Evolutionary conservation across 2,113 vertebrate genomes (phyloP).

Genomic region (Corythoichthys intestinalis): DNA sequence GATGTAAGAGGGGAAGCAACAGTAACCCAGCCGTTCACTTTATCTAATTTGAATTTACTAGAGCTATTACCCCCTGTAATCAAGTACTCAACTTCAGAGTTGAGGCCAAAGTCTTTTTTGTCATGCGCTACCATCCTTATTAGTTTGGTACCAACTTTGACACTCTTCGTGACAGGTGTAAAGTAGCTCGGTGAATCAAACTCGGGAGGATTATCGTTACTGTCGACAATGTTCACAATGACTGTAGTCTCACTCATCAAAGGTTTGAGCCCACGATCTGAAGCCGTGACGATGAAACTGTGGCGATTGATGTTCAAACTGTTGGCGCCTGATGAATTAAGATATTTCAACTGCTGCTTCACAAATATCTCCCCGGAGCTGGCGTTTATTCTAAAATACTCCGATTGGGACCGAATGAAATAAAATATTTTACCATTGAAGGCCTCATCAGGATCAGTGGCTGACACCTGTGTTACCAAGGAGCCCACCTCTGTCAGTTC

Average conservation of each 20-base stretch:
- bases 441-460: conserved; percentile 85
- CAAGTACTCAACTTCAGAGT: conserved; percentile 88
- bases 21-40: conserved; percentile 83
- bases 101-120: conserved; percentile 90
- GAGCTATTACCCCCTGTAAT: conserved; percentile 78
- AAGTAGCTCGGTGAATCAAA: conserved; percentile 81
- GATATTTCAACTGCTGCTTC: conserved; percentile 88
- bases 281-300: conserved; percentile 93
- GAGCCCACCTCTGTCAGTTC: conserved; percentile 85
- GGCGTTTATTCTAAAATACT: conserved; percentile 92
- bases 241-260: conserved; percentile 92
- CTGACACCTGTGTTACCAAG: conserved; percentile 83
- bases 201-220: conserved; percentile 87
- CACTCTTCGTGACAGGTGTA: conserved; percentile 91
- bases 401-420: conserved; percentile 91
- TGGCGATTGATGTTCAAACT: conserved; percentile 89
- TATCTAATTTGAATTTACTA: conserved; percentile 83
- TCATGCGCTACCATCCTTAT: conserved; percentile 84
- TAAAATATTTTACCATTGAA: conserved; percentile 93
- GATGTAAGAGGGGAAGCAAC: conserved; percentile 83
- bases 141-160: conserved; percentile 83
- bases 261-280: conserved; percentile 83
- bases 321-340: conserved; percentile 78
- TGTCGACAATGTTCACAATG: conserved; percentile 89
- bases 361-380: conserved; percentile 89